Conservation (phyloP, 2,888 invertebrate species). For the Stratiomys singularior region DNA sequence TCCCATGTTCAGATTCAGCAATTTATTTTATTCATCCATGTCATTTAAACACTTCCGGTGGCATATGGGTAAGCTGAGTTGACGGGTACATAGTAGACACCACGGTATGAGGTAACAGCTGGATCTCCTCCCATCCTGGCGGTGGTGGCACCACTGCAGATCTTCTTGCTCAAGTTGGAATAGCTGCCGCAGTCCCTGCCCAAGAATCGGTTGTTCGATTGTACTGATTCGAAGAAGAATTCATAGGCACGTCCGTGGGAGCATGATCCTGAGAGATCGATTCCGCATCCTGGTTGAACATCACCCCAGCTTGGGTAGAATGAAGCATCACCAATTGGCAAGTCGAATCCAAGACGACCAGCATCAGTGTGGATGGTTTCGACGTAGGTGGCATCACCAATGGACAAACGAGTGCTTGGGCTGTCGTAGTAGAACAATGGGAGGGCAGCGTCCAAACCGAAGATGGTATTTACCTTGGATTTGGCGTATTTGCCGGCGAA, state of each 20-base stretch:
- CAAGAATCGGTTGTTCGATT: conserved; percentile 56
- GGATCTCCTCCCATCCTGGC: conserved; percentile 58
- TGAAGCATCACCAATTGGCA: conserved; percentile 52
- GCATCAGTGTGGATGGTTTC: conserved; percentile 56
- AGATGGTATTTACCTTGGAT: conserved; percentile 36
- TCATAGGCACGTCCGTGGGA: conserved; percentile 64
- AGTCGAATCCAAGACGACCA: conserved; percentile 53
- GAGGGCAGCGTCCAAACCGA: conserved; percentile 47
- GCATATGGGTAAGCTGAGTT: conserved; percentile 7
- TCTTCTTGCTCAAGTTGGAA: conserved; percentile 55
- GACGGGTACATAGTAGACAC: conserved; percentile 31
- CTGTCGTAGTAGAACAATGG: conserved; percentile 4
- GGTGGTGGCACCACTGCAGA: conserved; percentile 53
- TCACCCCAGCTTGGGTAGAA: conserved; percentile 57
- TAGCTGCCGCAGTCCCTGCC: conserved; percentile 57
- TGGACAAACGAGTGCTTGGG: conserved; percentile 43
- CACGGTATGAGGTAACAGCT: conserved; percentile 51
- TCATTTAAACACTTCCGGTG: background rate
- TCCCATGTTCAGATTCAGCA: no score
- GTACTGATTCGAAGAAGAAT: conserved; percentile 66
- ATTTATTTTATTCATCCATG: no score
- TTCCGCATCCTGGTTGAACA: conserved; percentile 55
- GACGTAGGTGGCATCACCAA: conserved; percentile 53
- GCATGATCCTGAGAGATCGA: conserved; percentile 62
- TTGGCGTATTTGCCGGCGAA: conserved; percentile 51